Base-by-base conservation (phyloP, 2,113 vertebrate species). In the Myiopsitta monachus region DNA sequence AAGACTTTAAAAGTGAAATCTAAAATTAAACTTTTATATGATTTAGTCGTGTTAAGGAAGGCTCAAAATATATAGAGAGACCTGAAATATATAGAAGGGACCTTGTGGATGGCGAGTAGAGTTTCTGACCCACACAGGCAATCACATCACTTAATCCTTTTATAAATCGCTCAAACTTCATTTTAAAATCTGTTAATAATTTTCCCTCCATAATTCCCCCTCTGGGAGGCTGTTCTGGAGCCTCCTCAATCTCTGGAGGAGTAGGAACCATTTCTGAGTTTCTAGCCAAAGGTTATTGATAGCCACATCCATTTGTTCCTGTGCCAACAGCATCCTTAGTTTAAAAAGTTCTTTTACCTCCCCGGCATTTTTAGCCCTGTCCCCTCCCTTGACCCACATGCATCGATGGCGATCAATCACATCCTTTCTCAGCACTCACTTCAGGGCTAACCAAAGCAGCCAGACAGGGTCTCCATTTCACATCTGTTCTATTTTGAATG, bases 171-270 rank as follows among this genome's bases (percentile, higher is more conserved):
- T 92, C 79, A 77, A 90, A 76, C 31, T 76, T 77, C 59, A 66
- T 85, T 90, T 95, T 38, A 57, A 88, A 94, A 85, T 92, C 75
- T 74, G 82, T 85, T 95, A 73, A 94, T 77, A 92, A 24, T 54
- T 92, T 62, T 69, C 39, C 49, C 59, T 92, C 49, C 31, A 13
- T n/a, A 93, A 88, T n/a, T n/a, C 17, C 26, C 75, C 83, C 78
- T 88, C 67, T 76, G 92, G 78, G 92, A 96, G 57, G 70, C 54
- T 73, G 27, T 68, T 83, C 74, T 92, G 55, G 72, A 87, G 64
- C 55, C 49, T 87, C 13, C 57, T 59, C 22, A 0, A n/a, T 43
- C 62, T 64, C 36, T 36, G 38, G 57, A 89, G 55, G 57, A 95
- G 66, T 22, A 90, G 77, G 89, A 94, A 70, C 22, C 19, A 41